Base-by-base conservation (phyloP, 23 tunicate genomes). In the Diplosoma virens region DNA sequence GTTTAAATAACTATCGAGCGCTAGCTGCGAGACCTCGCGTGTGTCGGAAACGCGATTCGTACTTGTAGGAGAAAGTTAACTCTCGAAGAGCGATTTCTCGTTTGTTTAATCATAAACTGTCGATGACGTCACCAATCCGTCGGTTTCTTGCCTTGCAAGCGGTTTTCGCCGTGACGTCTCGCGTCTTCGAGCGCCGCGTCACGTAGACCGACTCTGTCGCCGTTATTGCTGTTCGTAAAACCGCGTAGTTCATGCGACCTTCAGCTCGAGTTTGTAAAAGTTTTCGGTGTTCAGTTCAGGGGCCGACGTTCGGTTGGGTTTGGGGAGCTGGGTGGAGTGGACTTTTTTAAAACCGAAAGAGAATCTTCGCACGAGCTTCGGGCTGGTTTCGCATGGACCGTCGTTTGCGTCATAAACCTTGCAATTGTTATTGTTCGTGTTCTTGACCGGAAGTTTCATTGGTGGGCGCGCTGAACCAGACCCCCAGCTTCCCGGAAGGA, bases 341-440 rank as follows among this genome's bases (percentile, higher is more conserved):
- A 3, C 14, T 27, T 68, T 68, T 28, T 68, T 68, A 5, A 68
- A 68, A 22, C 75, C 75, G 53, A 68, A 35, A 21, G 75, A 68
- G 23, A 68, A 68, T 5, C 75, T 53, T 37, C 75, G 53, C 23
- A n/a, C 65, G 22, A 58, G 23, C 23, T 17, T 21, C 6, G 22
- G 6, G 6, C 20, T n/a, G n/a, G n/a, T n/a, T n/a, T n/a, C n/a
- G n/a, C n/a, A n/a, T 46, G 52, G 16, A 11, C 16, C 11, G 16
- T 46, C 16, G 52, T 46, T 46, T 11, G 11, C 52, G 52, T 16
- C 52, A 46, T 11, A 11, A 11, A 16, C 11, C 52, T 46, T 58
- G 81, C 33, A 30, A 54, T 73, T 64, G 54, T 82, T 65, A 37
- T 64, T 61, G 75, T 82, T 73, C 46, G 26, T 47, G 59, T 64